A percentile compares a stretch with the other conserved stretches of the same genome.
Evolutionary conservation across 1,140 invertebrate species (phyloP).

Genomic region (Bombus superbus): DNA sequence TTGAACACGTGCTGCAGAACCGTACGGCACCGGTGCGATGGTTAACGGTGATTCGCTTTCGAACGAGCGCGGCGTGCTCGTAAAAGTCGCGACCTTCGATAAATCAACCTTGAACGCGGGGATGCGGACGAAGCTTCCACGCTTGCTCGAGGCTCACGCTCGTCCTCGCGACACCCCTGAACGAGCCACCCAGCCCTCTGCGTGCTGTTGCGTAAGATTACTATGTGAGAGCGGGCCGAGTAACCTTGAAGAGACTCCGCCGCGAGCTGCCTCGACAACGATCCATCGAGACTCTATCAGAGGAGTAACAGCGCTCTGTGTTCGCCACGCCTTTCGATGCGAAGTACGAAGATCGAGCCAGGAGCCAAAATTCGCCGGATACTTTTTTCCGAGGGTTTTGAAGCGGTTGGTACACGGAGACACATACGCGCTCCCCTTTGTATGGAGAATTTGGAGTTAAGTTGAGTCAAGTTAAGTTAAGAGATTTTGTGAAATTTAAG

Average conservation of each 20-base stretch:
- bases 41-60: constrained; percentile 45
- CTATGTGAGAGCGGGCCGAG: constrained; percentile 31
- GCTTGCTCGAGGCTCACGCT: not conserved
- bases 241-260: constrained; percentile 59
- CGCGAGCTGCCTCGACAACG: constrained; percentile 25
- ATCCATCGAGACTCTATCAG: not conserved
- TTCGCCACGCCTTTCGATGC: not conserved
- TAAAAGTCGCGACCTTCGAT: constrained; percentile 21
- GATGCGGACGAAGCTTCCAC: too few species aligned
- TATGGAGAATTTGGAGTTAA: not conserved
- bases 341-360: not conserved
- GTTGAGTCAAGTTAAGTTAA: too few species aligned
- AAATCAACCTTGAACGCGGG: constrained; percentile 1
- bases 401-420: not conserved
- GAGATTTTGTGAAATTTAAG: not conserved
- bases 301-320: not conserved
- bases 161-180: constrained; percentile 2
- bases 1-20: constrained; percentile 7
- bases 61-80: not conserved
- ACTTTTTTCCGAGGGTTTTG: not conserved
- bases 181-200: too few species aligned
- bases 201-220: constrained; percentile 60
- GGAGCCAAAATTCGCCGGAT: not conserved
- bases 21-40: not conserved
- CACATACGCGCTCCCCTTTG: not conserved